Evolutionary conservation across 2,113 vertebrate species (phyloP).

Genomic region (Pseudorasbora parva): DNA sequence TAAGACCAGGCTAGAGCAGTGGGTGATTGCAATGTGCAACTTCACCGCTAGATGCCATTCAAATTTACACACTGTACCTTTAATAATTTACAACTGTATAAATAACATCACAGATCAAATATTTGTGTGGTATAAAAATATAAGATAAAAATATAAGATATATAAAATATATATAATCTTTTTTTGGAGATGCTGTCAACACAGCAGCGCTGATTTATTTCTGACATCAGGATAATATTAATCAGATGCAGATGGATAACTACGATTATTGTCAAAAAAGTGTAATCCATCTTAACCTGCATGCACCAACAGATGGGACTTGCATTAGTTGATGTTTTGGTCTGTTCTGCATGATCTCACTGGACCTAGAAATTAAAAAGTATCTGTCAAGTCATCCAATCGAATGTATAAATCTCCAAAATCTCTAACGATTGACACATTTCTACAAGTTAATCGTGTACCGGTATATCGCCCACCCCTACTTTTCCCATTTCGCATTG

Average conservation of each 20-base stretch:
- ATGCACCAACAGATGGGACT: slow-evolving; percentile 49
- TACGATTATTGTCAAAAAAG: slow-evolving; percentile 30
- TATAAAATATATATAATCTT: neutral
- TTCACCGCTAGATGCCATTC: too few relatives aligned
- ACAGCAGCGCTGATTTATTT: neutral
- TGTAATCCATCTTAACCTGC: slow-evolving; percentile 42
- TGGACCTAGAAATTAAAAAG: slow-evolving; percentile 70
- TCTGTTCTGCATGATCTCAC: slow-evolving; percentile 64
- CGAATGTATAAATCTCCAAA: neutral
- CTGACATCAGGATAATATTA: slow-evolving; percentile 17
- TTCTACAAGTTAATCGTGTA: too few relatives aligned
- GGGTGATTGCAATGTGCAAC: too few relatives aligned
- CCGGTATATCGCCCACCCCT: too few relatives aligned
- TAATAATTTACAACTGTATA: neutral
- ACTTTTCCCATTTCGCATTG: neutral
- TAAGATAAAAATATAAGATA: neutral
- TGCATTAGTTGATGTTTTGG: slow-evolving; percentile 71
- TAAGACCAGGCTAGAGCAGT: too few relatives aligned
- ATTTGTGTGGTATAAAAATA: neutral
- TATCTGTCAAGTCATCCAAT: neutral
- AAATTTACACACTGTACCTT: too few relatives aligned
- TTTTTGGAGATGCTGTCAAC: neutral
- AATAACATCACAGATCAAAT: neutral
- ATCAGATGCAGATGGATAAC: slow-evolving; percentile 33
- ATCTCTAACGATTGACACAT: too few relatives aligned